Evolutionary conservation across 2,888 invertebrate species (phyloP), one percentile per base, ranked within the genome.

Genomic region (Empis livida): DNA sequence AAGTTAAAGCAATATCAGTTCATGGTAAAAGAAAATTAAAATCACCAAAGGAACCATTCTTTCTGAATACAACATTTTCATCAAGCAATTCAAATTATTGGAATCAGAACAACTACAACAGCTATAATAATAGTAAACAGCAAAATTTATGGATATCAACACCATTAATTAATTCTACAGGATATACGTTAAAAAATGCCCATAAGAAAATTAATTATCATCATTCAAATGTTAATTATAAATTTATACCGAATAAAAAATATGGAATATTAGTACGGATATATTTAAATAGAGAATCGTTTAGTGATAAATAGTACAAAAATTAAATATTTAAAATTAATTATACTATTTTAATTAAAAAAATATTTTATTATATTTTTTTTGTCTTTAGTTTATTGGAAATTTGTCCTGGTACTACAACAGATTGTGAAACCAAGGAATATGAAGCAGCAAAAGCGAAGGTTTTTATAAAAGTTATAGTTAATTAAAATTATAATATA

Each of bases 1-100:
- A 86, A 77, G 82, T 86, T 6, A 84, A 85, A 67, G 84, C 84
- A 6, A 74, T 84, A 51, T 77, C 79, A 31, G 75, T 81, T 55
- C 84, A 75, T 58, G 84, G 84, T 2, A 72, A 75, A 43, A 76
- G 79, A 11, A 76, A 80, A 54, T 65, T 85, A 15, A 76, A 80
- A 44, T 83, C 85, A 46, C 78, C 80, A 42, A 84, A 84, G 57
- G 78, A 79, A 2, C 80, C 79, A 10, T 71, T 82, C 46, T 75
- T 84, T 44, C 76, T 81, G 56, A 84, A 86, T 60, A 84, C 84
- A 2, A 82, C 83, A 9, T 27, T 50, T 13, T 4, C 31, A 35
- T 31, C 17, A 16, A 43, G 11, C 9, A n/a, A 31, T 42, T 20
- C 20, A 5, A 17, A 41, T 41, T 9, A 31, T 43, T n/a, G 43